Evolutionary conservation across 2,113 vertebrate genomes (phyloP), one percentile per base, ranked within the genome.

Genomic region (Pterophyllum scalare): DNA sequence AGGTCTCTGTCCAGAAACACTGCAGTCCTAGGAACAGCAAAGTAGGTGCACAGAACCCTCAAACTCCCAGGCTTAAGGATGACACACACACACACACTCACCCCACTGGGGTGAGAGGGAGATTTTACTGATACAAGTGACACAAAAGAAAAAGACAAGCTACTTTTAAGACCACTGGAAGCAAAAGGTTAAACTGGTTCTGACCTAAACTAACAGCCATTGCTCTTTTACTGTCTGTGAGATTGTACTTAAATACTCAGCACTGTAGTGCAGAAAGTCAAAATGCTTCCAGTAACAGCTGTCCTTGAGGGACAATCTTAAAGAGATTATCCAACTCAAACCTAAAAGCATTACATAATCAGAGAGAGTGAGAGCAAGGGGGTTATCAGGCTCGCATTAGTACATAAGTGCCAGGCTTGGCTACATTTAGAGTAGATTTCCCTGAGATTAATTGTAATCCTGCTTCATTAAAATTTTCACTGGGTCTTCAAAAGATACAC

Each of bases 331-430:
- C 91, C 70, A 90, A 92, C 78, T 90, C 77, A 83, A 85, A 74
- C 81, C 89, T 94, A 93, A 95, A 96, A 94, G 90, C 91, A 86
- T 94, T 93, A 94, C 88, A 91, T 94, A 95, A 95, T 77, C 81
- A 76, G 77, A 90, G 82, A 79, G 70, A 6, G 81, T 59, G 79
- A 77, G 88, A 83, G 78, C 56, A 14, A 14, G 20, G 52, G 60
- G 40, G 82, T 80, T 84, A 87, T 72, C 76, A 65, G 79, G 46
- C 87, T 11, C 59, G 76, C 31, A 20, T 86, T 82, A 75, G 67
- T 75, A 3, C 38, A 4, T 65, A 87, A 93, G 62, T 88, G 67
- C 54, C 74, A 31, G 26, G 56, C 88, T 88, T 38, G 4, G 74
- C 81, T 77, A 58, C 84, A 81, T 87, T 46, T 83, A 43, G n/a